These are phyloP conservation scores for Bombus sibiricus DNA, from an alignment of 1,140 invertebrate genomes.

Conservation along the genomic window DNA sequence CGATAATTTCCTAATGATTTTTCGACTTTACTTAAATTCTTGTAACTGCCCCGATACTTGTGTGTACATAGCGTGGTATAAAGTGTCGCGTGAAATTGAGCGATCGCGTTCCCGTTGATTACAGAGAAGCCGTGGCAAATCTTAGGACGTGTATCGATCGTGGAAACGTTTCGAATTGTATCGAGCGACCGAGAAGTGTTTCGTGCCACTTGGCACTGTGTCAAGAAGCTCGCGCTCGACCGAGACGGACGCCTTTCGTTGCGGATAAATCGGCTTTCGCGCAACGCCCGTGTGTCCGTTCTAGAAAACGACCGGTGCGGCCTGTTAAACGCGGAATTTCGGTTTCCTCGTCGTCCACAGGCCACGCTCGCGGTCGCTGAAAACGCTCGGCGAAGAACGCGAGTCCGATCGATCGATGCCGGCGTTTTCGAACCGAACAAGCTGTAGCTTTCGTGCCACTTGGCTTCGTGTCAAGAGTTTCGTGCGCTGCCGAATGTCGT, in stretches of 20 bases:
- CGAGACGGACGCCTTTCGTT: slow-evolving; percentile 37
- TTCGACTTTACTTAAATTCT: too few relatives aligned
- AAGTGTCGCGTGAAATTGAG: neutral
- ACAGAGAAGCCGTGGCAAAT: neutral
- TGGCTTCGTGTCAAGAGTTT: slow-evolving; percentile 69
- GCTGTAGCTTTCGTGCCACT: slow-evolving; percentile 61
- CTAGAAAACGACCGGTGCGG: slow-evolving; percentile 2
- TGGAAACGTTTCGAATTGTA: slow-evolving; percentile 51
- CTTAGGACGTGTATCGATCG: slow-evolving; percentile 43
- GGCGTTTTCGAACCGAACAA: neutral
- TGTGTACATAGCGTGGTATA: too few relatives aligned
- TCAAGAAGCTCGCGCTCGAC: slow-evolving; percentile 61
- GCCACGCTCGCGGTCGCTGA: too few relatives aligned
- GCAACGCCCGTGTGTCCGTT: neutral
- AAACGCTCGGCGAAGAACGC: neutral
- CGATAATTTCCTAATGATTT: too few relatives aligned
- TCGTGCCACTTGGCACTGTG: slow-evolving; percentile 70
- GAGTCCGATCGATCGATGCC: slow-evolving; percentile 26
- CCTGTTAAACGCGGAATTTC: slow-evolving; percentile 1
- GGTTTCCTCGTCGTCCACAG: neutral
- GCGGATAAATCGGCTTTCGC: slow-evolving; percentile 1
- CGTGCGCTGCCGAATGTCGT: slow-evolving; percentile 17
- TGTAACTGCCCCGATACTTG: too few relatives aligned
- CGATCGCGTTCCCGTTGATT: neutral
- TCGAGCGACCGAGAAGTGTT: slow-evolving; percentile 21